Conservation (phyloP, 2,888 invertebrate genomes). For the Lottia scabra region DNA sequence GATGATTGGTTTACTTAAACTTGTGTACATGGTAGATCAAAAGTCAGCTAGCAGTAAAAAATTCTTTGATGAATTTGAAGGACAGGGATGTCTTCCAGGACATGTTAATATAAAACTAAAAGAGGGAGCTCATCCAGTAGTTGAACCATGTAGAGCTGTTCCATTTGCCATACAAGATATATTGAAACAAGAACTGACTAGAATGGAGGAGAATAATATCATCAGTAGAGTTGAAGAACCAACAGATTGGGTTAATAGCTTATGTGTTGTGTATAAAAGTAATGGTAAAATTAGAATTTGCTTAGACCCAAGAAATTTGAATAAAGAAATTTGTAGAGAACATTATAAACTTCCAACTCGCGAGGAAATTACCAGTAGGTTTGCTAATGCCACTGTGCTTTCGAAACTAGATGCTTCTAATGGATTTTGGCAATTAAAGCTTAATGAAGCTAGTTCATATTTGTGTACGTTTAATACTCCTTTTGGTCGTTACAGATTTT, state of each 20-base stretch:
- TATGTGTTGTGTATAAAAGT: constrained; percentile 32
- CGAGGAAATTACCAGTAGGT: constrained; percentile 35
- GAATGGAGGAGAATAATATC: constrained; percentile 27
- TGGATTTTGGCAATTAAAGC: constrained; percentile 36
- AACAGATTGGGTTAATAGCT: constrained; percentile 40
- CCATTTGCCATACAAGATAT: constrained; percentile 30
- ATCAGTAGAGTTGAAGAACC: constrained; percentile 37
- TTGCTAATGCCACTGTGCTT: constrained; percentile 29
- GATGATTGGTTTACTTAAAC: constrained; percentile 12
- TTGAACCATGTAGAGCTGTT: constrained; percentile 33
- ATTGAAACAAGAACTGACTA: constrained; percentile 31
- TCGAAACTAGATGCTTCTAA: constrained; percentile 32
- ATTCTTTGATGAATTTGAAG: constrained; percentile 17
- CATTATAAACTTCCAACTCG: constrained; percentile 37
- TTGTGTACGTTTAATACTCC: constrained; percentile 34
- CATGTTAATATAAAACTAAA: constrained; percentile 27
- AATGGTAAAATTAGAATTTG: constrained; percentile 39
- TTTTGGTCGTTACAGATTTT: background rate
- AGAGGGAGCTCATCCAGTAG: constrained; percentile 28
- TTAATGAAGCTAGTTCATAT: constrained; percentile 4
- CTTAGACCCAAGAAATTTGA: constrained; percentile 39
- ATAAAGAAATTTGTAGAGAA: constrained; percentile 31
- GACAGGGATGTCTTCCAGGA: constrained; percentile 36
- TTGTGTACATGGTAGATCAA: constrained; percentile 11
- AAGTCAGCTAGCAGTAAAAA: constrained; percentile 4